Evolutionary conservation across 2,113 vertebrate species (phyloP).

Genomic region (Ranitomeya variabilis): DNA sequence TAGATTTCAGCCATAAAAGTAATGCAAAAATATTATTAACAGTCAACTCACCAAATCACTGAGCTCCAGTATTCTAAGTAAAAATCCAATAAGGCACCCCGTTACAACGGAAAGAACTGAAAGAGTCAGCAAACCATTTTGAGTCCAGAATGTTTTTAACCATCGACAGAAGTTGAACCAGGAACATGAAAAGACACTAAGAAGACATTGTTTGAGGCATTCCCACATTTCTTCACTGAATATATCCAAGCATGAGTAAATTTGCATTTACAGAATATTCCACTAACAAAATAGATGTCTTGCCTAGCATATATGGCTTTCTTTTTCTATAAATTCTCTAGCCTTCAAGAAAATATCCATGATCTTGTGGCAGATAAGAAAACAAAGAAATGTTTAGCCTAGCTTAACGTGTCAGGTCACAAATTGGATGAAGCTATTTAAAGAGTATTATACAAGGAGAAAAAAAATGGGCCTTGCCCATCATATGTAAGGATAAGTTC

Average conservation of each 20-base stretch:
- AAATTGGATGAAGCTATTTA: constrained; percentile 38
- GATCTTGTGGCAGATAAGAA: not conserved
- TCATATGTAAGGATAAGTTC: not conserved
- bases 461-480: not conserved
- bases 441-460: not conserved
- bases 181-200: constrained; percentile 16
- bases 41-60: constrained; percentile 76
- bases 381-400: not conserved
- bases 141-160: constrained; percentile 63
- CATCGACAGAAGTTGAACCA: constrained; percentile 6
- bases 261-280: not conserved
- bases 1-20: no score
- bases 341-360: not conserved
- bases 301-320: not conserved
- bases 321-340: not conserved
- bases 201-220: constrained; percentile 35
- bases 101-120: constrained; percentile 78
- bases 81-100: constrained; percentile 81
- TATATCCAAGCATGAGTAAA: not conserved
- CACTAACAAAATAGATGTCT: not conserved
- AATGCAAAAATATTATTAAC: not conserved
- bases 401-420: not conserved
- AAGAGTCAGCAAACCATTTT: constrained; percentile 80
- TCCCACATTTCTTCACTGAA: constrained; percentile 64
- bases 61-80: constrained; percentile 76